Evolutionary conservation across 2,888 invertebrate genomes (phyloP).

Genomic region (Eretmocerus hayati): DNA sequence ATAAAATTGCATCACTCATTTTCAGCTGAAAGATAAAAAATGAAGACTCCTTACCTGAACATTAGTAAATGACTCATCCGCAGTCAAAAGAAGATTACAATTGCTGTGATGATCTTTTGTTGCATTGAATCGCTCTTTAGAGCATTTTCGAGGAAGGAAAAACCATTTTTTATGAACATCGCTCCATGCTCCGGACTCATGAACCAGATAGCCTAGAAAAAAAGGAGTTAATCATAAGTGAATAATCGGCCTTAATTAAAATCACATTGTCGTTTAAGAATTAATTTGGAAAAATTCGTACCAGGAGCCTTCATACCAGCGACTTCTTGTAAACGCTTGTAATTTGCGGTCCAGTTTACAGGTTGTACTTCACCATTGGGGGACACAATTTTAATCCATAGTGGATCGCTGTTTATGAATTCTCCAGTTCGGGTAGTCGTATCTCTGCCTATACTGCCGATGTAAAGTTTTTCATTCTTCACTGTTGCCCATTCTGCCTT

Average conservation of each 20-base stretch:
- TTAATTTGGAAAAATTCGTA: slow-evolving; percentile 32
- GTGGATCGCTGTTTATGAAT: slow-evolving; percentile 80
- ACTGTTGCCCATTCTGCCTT: slow-evolving; percentile 97
- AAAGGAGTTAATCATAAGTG: no score
- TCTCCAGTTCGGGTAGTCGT: slow-evolving; percentile 87
- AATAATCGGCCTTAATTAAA: no score
- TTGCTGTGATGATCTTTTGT: slow-evolving; percentile 83
- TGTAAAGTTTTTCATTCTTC: slow-evolving; percentile 76
- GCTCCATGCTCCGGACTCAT: slow-evolving; percentile 93
- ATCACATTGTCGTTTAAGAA: no score
- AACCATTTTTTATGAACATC: slow-evolving; percentile 76
- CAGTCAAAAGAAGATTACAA: slow-evolving; percentile 77
- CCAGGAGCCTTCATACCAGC: slow-evolving; percentile 79
- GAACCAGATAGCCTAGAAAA: slow-evolving; percentile 88
- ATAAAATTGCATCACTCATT: neutral
- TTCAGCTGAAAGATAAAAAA: slow-evolving; percentile 16
- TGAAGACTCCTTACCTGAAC: no score
- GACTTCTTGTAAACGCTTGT: slow-evolving; percentile 64
- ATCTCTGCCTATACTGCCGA: slow-evolving; percentile 95
- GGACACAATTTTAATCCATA: slow-evolving; percentile 84
- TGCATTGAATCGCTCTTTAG: slow-evolving; percentile 81
- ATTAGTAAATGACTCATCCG: slow-evolving; percentile 68
- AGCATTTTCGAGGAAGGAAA: slow-evolving; percentile 88
- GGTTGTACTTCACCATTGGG: slow-evolving; percentile 59
- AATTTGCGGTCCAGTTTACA: slow-evolving; percentile 64